A percentile compares a stretch with the other conserved stretches of the same genome.
phyloP scores from a whole-genome alignment of 2,113 vertebrate species.

The Mormyrus iriodes region DNA sequence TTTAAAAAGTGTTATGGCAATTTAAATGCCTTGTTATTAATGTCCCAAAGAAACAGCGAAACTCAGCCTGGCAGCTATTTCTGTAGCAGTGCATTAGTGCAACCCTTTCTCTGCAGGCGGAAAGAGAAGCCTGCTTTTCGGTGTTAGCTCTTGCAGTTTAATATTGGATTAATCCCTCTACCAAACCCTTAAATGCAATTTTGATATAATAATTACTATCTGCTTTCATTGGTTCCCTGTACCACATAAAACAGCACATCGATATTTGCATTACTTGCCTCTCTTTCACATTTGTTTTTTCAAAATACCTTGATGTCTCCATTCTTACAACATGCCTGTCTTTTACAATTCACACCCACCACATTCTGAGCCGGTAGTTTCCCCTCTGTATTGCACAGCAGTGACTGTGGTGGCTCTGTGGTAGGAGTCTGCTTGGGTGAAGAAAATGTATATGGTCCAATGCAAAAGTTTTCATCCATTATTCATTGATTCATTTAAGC shows the following conservation, averaged over 20 bases:
- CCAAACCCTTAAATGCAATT: background rate
- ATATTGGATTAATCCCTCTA: background rate
- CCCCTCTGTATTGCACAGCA: background rate
- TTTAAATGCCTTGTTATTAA: slow-evolving; percentile 1
- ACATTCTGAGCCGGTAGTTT: background rate
- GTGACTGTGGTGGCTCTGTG: background rate
- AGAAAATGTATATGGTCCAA: background rate
- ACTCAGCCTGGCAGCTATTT: background rate
- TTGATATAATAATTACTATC: background rate
- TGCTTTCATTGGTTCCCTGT: background rate
- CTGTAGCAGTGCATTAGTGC: background rate
- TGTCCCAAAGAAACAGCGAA: background rate
- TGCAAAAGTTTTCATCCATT: background rate
- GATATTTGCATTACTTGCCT: background rate
- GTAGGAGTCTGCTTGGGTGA: background rate
- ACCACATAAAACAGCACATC: background rate
- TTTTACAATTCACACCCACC: background rate
- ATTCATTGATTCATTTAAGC: background rate
- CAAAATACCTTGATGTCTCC: background rate
- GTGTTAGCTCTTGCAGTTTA: background rate
- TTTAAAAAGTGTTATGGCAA: background rate
- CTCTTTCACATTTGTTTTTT: background rate
- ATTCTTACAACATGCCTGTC: background rate
- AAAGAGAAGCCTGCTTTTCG: background rate
- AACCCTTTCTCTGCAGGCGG: background rate